Evolutionary conservation across 2,888 invertebrate species (phyloP), one percentile per base, ranked within the genome.

Genomic region (Drosophila recens): DNA sequence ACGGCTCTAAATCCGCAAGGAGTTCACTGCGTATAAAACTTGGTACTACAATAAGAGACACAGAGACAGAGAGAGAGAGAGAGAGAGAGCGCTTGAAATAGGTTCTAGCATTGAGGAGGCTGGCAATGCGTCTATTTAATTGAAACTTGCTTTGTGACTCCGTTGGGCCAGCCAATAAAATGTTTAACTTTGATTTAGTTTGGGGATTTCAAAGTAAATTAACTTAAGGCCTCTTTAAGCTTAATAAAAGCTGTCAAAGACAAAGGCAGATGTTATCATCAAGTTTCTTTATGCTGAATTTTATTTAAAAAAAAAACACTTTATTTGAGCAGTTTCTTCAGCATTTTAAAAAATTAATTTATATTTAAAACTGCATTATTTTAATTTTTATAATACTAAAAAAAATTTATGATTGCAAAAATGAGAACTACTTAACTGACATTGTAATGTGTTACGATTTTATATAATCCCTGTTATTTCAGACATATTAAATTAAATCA

Each of bases 121-220:
- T 86, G 1, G 27, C 27, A 27, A 5, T 27, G 27, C 30, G 30
- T 30, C 30, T 30, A 90, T 86, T 86, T 90, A 86, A 86, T 86
- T 86, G 90, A 86, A 86, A 90, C 74, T 86, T 86, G 90, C 90
- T 85, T 82, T 87, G 83, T 82, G 86, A 85, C 86, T 86, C 87
- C 87, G 49, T 20, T 72, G 83, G 79, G 83, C 66, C 49, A 68
- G 84, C 89, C 79, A 90, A 86, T 90, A 86, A 86, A 86, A 86
- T 90, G 86, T 90, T 86, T 90, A 87, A 88, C 87, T 86, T 86
- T 90, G 90, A 86, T 90, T 86, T 87, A 88, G 90, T 85, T 89
- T 67, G 79, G 82, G 89, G 87, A 89, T 82, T 89, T 85, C 68
- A 52, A 66, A 79, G 70, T 61, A 79, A 89, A 70, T 82, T 79